Percentiles rank a stretch among this genome's conserved stretches.
Conservation (phyloP, 2,113 vertebrate genomes). For the Megaleporinus macrocephalus region DNA sequence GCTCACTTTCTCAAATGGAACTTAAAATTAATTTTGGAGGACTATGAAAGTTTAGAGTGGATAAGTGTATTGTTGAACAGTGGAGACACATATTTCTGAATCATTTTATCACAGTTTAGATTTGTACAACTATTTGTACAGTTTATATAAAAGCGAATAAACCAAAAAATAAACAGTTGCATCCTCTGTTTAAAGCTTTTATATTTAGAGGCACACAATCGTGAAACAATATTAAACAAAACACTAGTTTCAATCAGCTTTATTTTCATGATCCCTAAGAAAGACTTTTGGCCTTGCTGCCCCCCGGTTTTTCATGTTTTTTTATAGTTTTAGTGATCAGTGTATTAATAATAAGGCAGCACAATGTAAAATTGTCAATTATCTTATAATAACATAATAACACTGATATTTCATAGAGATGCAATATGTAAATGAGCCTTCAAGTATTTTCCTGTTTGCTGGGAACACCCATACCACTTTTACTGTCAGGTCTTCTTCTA, state of each 20-base stretch:
- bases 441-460: too few relatives aligned
- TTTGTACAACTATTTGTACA: background rate
- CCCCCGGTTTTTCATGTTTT: background rate
- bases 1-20: too few relatives aligned
- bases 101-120: background rate
- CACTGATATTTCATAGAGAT: too few relatives aligned
- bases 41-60: too few relatives aligned
- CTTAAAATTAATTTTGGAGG: too few relatives aligned
- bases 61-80: conserved; percentile 1
- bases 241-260: background rate
- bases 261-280: background rate
- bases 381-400: too few relatives aligned
- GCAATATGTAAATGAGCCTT: too few relatives aligned
- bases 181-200: background rate
- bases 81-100: background rate
- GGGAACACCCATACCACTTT: too few relatives aligned
- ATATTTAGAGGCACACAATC: background rate
- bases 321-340: too few relatives aligned
- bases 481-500: too few relatives aligned
- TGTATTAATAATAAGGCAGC: too few relatives aligned
- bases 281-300: background rate
- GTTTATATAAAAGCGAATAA: conserved; percentile 12
- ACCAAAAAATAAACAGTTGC: conserved; percentile 1
- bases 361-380: too few relatives aligned
- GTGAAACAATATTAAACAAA: background rate